A percentile compares a stretch with the other conserved stretches of the same genome.
These are phyloP conservation scores for Danio jaintianensis DNA, from an alignment of 2,797 vertebrate genomes.

Conservation along the genomic window DNA sequence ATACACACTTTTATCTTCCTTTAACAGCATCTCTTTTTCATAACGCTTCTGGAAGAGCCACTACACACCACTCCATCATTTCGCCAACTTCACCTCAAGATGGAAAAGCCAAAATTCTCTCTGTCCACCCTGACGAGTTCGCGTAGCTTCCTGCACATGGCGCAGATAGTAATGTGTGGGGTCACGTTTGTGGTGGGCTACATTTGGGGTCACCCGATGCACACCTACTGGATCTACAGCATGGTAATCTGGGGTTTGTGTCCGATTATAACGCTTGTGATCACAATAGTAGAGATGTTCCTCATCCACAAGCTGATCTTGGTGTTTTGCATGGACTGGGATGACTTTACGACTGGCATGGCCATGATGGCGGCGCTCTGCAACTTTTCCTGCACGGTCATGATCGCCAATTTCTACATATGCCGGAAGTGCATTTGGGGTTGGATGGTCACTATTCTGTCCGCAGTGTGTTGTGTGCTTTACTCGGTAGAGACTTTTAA, in stretches of 20 bases:
- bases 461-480: constrained; percentile 74
- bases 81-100: background rate
- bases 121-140: constrained; percentile 59
- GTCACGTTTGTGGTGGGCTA: constrained; percentile 65
- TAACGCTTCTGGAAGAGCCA: background rate
- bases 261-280: constrained; percentile 76
- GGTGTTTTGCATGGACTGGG: constrained; percentile 68
- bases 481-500: constrained; percentile 78
- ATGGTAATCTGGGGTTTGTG: constrained; percentile 88
- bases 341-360: constrained; percentile 83
- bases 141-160: constrained; percentile 69
- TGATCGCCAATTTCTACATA: constrained; percentile 77
- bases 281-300: constrained; percentile 81
- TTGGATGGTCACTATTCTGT: constrained; percentile 72
- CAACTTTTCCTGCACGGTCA: constrained; percentile 79
- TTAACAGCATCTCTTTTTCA: background rate
- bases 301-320: constrained; percentile 67
- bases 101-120: constrained; percentile 62
- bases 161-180: constrained; percentile 66
- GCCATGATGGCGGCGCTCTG: constrained; percentile 83
- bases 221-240: constrained; percentile 77
- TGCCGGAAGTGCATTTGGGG: constrained; percentile 65
- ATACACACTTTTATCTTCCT: background rate
- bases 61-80: background rate
- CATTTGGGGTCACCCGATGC: constrained; percentile 63